phyloP scores from a whole-genome alignment of 2,113 vertebrate species.

The Caretta caretta region DNA sequence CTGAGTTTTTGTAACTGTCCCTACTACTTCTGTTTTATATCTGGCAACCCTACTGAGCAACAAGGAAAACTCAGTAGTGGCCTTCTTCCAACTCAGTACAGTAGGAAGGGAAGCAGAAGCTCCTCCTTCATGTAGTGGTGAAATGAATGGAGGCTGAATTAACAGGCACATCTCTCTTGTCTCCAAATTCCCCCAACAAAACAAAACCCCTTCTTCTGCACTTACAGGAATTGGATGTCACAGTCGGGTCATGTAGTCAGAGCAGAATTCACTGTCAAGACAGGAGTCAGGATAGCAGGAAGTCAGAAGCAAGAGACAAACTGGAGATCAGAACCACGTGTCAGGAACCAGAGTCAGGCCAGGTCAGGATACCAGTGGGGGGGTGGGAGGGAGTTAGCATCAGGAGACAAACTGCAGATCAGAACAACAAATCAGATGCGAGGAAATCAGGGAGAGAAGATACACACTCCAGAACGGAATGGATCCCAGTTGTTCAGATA shows the following conservation, averaged over 20 bases:
- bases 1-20: not conserved
- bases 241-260: not conserved
- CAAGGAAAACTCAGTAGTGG: not conserved
- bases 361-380: not conserved
- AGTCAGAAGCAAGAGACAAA: too few species aligned
- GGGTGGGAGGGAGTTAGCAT: not conserved
- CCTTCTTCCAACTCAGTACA: not conserved
- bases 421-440: not conserved
- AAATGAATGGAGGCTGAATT: accelerated
- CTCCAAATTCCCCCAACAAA: not conserved
- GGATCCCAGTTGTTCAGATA: not conserved
- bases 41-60: not conserved
- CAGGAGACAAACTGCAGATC: not conserved
- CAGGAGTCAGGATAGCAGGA: not conserved
- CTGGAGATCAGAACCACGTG: too few species aligned
- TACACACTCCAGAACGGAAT: not conserved
- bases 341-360: too few species aligned
- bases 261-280: not conserved
- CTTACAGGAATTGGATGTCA: not conserved
- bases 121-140: not conserved
- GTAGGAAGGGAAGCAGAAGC: not conserved
- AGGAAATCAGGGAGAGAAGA: not conserved
- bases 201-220: not conserved
- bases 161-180: not conserved
- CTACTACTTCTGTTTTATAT: not conserved